Evolutionary conservation across 2,113 vertebrate species (phyloP), one percentile per base, ranked within the genome.

Genomic region (Odobenus rosmarus): DNA sequence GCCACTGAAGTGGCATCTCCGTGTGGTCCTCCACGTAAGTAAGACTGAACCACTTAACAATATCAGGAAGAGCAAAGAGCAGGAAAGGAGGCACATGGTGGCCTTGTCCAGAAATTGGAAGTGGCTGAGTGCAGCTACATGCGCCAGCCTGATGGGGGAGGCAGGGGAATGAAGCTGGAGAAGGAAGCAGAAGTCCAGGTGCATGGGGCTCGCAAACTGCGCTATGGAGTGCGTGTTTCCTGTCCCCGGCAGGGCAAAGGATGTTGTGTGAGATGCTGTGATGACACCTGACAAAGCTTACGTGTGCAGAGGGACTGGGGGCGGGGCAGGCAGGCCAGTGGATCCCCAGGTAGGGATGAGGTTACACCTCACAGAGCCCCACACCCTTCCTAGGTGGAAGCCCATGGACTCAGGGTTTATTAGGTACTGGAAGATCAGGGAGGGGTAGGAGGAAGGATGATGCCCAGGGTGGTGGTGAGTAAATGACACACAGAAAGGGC

Each of bases 371-470:
- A 4, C 6, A 15, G 2, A 64, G 24, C 61, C 74, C 3, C 6
- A 39, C 21, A 14, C n/a, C 5, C 0, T 39, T 61, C 21, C 26
- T 9, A 3, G 1, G 46, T 26, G 21, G 39, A 26, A 28, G 36
- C 26, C 3, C 18, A 0, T 1, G 39, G 77, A 13, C 1, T 1
- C 31, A 1, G 18, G 24, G 5, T 6, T 14, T 24, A 76, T 28
- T n/a, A 53, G 11, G 8, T 3, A 19, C 0, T 7, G 23, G 33
- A 51, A 26, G 8, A 21, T 49, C 28, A 28, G 49, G 18, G 16
- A 82, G 67, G 14, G 15, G 26, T 8, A 51, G 33, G 28, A 81
- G 31, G 28, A 12, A 46, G 18, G n/a, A 14, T 21, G 33, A 26
- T 0, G n/a, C 5, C 23, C 15, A 59, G 64, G 14, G 15, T 7